Evolutionary conservation across 2,888 invertebrate genomes (phyloP).

Genomic region (Halocaridina rubra): DNA sequence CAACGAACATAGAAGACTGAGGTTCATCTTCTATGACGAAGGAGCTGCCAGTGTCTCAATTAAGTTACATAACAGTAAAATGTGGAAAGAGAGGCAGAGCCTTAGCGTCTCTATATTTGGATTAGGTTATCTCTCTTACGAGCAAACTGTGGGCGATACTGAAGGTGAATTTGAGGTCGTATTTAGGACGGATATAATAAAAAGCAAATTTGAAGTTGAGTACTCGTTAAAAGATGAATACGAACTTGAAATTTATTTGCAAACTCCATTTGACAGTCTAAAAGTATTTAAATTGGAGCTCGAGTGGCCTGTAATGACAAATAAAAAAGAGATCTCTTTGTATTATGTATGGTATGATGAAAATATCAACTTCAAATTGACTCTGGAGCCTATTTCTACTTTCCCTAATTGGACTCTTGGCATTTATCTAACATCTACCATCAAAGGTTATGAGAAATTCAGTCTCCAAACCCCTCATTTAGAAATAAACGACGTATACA

Average conservation of each 20-base stretch:
- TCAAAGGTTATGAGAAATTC: slow-evolving; percentile 9
- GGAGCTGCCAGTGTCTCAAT: too few species aligned
- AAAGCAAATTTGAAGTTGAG: not conserved
- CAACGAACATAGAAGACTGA: too few species aligned
- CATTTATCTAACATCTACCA: not conserved
- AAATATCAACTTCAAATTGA: not conserved
- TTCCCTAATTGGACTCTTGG: not conserved
- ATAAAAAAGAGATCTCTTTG: not conserved
- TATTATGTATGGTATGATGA: not conserved
- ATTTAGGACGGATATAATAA: not conserved
- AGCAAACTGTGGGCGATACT: not conserved
- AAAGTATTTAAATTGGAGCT: not conserved
- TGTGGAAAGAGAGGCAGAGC: not conserved
- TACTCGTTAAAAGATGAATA: not conserved
- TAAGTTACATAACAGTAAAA: not conserved
- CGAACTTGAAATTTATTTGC: not conserved
- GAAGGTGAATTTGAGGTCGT: not conserved
- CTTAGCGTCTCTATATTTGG: not conserved
- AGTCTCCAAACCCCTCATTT: slow-evolving; percentile 22
- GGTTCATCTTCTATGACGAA: too few species aligned
- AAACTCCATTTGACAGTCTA: not conserved
- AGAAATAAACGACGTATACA: not conserved
- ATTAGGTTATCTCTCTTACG: not conserved
- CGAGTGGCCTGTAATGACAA: not conserved
- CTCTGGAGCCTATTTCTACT: not conserved